A percentile compares a stretch with the other conserved stretches of the same genome.
Evolutionary conservation across 2,888 invertebrate species (phyloP).

Genomic region (Platerodrilus igneus): DNA sequence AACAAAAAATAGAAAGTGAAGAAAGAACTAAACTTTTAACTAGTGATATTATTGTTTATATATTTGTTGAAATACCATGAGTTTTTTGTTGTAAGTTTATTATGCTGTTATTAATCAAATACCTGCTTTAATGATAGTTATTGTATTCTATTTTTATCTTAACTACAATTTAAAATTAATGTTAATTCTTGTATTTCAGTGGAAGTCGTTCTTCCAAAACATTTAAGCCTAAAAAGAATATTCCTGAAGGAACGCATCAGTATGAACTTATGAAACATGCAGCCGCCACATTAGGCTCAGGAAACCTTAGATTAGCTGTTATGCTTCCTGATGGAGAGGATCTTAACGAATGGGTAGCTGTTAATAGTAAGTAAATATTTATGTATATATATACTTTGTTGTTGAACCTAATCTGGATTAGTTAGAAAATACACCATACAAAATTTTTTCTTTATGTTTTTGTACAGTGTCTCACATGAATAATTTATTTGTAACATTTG

Average conservation of each 20-base stretch:
- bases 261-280: slow-evolving; percentile 99
- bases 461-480: no score
- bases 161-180: slow-evolving; percentile 10
- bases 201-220: slow-evolving; percentile 93
- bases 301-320: slow-evolving; percentile 92
- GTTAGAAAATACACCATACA: no score
- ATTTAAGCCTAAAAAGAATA: slow-evolving; percentile 98
- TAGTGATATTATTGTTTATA: slow-evolving; percentile 12
- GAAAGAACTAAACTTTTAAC: no score
- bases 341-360: slow-evolving; percentile 99
- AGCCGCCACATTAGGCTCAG: slow-evolving; percentile 96
- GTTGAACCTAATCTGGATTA: no score
- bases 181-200: slow-evolving; percentile 47
- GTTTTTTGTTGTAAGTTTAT: slow-evolving; percentile 61
- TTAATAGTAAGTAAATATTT: slow-evolving; percentile 78
- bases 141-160: slow-evolving; percentile 30
- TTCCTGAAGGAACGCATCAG: slow-evolving; percentile 97
- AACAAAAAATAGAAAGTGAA: slow-evolving; percentile 21
- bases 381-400: slow-evolving; percentile 5
- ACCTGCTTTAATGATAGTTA: no score
- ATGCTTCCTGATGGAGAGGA: slow-evolving; percentile 98
- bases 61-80: slow-evolving; percentile 50
- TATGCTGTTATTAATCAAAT: slow-evolving; percentile 10
- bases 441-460: no score
- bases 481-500: no score